Conservation (phyloP, 2,113 vertebrate genomes). For the Malaclemys terrapin region DNA sequence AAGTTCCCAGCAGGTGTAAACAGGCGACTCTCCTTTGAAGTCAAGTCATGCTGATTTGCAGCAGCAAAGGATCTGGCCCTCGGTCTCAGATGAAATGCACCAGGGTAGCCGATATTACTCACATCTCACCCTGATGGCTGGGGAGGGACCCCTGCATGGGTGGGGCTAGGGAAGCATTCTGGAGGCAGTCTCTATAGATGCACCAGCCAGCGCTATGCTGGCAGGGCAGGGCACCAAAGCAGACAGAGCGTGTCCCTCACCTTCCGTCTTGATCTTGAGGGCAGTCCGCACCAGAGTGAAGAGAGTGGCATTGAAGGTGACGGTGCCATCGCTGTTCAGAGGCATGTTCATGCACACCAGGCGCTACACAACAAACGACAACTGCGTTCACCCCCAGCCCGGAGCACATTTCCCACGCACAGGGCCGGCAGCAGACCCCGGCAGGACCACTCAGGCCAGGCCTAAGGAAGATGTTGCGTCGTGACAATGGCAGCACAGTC, state of each 20-base stretch:
- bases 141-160: not conserved
- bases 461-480: no score
- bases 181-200: not conserved
- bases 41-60: not conserved
- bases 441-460: no score
- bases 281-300: slow-evolving; percentile 97
- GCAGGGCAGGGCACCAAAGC: not conserved
- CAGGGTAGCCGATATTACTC: not conserved
- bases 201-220: no score
- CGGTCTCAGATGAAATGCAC: not conserved
- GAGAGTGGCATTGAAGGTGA: slow-evolving; percentile 98
- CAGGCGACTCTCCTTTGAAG: not conserved
- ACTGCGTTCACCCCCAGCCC: no score
- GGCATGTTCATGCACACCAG: slow-evolving; percentile 99
- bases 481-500: no score
- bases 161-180: not conserved
- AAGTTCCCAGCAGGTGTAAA: not conserved
- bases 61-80: not conserved
- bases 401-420: no score
- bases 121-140: not conserved
- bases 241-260: slow-evolving; percentile 64
- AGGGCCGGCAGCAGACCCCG: no score
- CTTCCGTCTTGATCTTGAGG: slow-evolving; percentile 98
- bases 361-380: no score
- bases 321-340: slow-evolving; percentile 95